A percentile compares a stretch with the other conserved stretches of the same genome.
These are phyloP conservation scores for Glaucidium brasilianum DNA, from an alignment of 2,113 vertebrate species.

Conservation along the genomic window DNA sequence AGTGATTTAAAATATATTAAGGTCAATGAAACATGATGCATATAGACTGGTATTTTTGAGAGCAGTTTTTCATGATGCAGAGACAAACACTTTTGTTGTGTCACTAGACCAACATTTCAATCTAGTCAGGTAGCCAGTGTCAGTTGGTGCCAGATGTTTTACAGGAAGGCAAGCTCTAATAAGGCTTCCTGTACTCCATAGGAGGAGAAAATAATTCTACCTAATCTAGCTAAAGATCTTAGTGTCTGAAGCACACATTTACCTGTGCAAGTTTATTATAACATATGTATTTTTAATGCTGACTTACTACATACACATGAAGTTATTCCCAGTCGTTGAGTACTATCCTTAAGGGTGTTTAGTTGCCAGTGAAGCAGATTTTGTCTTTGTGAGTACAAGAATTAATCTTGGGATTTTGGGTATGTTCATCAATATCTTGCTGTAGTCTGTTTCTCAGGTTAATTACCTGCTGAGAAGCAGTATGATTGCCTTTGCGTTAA, in stretches of 20 bases:
- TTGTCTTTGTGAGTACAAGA: not conserved
- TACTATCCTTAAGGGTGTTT: not conserved
- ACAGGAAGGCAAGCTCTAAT: not conserved
- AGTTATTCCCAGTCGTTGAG: not conserved
- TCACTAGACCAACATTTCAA: not conserved
- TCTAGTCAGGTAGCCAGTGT: not conserved
- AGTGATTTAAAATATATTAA: not conserved
- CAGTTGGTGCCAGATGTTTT: not conserved
- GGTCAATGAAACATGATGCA: not conserved
- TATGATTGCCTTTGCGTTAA: not conserved
- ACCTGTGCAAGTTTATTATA: not conserved
- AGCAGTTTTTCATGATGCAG: not conserved
- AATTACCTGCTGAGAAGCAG: not conserved
- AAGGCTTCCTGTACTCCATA: not conserved
- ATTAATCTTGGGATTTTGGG: not conserved
- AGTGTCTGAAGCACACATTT: not conserved
- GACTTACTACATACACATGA: accelerated
- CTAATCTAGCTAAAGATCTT: not conserved
- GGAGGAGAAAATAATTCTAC: not conserved
- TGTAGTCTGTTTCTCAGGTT: not conserved
- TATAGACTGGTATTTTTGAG: not conserved
- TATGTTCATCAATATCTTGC: not conserved
- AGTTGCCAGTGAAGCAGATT: not conserved
- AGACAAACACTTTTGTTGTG: not conserved
- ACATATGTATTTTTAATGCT: not conserved